These are phyloP conservation scores for Patiria pectinifera DNA, from an alignment of 53 echinoderm and acorn worm species.

Conservation along the genomic window DNA sequence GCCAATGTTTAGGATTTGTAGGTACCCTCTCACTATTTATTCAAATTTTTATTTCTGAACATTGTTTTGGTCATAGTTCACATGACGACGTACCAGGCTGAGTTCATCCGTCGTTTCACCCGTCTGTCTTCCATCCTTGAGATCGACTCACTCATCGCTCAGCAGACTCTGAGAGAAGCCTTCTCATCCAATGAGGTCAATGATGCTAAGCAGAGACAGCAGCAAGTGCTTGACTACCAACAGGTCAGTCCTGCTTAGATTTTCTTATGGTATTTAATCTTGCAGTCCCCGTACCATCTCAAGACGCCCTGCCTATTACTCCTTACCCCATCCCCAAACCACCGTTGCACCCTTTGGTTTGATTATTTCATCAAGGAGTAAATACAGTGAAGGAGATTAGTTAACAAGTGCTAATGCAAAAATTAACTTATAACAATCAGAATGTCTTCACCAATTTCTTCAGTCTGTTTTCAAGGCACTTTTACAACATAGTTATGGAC, in stretches of 20 bases:
- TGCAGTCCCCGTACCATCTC: background rate
- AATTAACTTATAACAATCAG: too few species aligned
- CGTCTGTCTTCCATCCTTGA: constrained; percentile 95
- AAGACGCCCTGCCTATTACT: background rate
- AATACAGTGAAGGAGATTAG: too few species aligned
- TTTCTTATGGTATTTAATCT: background rate
- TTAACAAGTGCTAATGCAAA: too few species aligned
- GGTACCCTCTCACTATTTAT: too few species aligned
- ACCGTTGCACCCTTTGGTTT: too few species aligned
- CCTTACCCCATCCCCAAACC: too few species aligned
- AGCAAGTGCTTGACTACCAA: constrained; percentile 85
- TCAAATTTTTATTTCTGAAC: background rate
- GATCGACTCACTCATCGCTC: constrained; percentile 87
- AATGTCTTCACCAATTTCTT: too few species aligned
- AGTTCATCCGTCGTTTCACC: constrained; percentile 95
- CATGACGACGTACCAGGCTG: constrained; percentile 90
- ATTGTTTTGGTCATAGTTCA: constrained; percentile 69
- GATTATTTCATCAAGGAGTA: too few species aligned
- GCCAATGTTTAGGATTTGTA: too few species aligned
- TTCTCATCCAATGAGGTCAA: constrained; percentile 89
- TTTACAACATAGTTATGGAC: too few species aligned
- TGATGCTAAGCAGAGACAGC: constrained; percentile 93
- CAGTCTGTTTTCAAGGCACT: too few species aligned
- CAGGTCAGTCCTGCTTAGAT: constrained; percentile 52
- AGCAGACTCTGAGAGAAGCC: constrained; percentile 91